These are phyloP conservation scores for Ciconia nigra DNA, from an alignment of 2,797 vertebrate species.

Conservation along the genomic window DNA sequence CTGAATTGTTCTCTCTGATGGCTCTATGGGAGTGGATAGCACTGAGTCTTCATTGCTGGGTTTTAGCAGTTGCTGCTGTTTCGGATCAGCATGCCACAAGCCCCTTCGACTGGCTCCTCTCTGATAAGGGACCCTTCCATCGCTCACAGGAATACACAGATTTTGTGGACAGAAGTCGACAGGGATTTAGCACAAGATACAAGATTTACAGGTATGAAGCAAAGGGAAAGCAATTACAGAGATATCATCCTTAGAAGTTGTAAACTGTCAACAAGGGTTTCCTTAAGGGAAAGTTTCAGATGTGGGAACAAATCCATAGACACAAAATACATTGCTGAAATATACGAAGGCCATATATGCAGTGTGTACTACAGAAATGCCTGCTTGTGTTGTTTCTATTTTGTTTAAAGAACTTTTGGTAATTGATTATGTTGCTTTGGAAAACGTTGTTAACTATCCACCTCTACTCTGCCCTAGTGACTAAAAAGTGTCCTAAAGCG, in stretches of 20 bases:
- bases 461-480: background rate
- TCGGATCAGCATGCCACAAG: constrained; percentile 91
- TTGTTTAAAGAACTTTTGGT: background rate
- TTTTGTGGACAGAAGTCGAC: constrained; percentile 96
- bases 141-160: constrained; percentile 96
- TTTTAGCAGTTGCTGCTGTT: constrained; percentile 82
- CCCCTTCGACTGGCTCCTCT: constrained; percentile 97
- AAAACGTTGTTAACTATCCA: background rate
- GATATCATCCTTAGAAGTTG: background rate
- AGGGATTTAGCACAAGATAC: constrained; percentile 97
- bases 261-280: background rate
- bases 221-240: constrained; percentile 50
- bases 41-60: constrained; percentile 92
- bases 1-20: constrained; percentile 94
- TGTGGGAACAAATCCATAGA: background rate
- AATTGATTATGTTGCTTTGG: background rate
- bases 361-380: background rate
- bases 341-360: background rate
- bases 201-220: constrained; percentile 95
- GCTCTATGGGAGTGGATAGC: constrained; percentile 96
- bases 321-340: background rate
- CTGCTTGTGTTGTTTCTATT: constrained; percentile 8
- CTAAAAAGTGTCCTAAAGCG: background rate
- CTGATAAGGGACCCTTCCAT: constrained; percentile 97
- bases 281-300: constrained; percentile 33